phyloP scores from a whole-genome alignment of 2,888 invertebrate genomes.

The Leptopilina syphax region DNA sequence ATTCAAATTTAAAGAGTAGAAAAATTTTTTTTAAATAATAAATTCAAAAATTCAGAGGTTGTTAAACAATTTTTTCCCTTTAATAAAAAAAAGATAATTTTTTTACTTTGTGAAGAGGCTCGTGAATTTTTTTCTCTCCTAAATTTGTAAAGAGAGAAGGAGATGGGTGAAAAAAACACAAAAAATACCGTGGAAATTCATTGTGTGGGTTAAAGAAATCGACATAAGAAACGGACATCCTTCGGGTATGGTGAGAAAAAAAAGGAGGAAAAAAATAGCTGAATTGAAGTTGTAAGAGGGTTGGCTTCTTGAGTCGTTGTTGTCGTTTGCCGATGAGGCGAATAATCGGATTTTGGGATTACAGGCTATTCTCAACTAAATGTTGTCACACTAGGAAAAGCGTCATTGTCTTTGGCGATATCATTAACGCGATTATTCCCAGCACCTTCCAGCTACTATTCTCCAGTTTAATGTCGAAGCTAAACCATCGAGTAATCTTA shows the following conservation, averaged over 20 bases:
- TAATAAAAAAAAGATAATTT: too few relatives aligned
- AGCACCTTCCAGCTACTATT: conserved; percentile 16
- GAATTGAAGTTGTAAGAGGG: conserved; percentile 40
- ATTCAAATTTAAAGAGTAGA: too few relatives aligned
- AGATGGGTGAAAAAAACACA: not conserved
- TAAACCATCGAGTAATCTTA: conserved; percentile 29
- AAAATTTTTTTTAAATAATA: too few relatives aligned
- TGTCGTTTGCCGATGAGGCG: conserved; percentile 69
- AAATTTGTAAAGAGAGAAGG: not conserved
- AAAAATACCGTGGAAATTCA: not conserved
- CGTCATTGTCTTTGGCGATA: conserved; percentile 29
- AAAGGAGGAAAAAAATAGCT: conserved; percentile 19
- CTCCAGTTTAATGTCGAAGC: not conserved
- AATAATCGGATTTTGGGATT: conserved; percentile 75
- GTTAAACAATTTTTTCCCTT: too few relatives aligned
- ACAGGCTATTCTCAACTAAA: conserved; percentile 66
- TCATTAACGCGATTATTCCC: conserved; percentile 35
- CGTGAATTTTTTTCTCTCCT: too few relatives aligned
- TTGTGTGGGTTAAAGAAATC: conserved; percentile 26
- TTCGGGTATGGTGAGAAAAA: conserved; percentile 38
- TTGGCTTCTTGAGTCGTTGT: conserved; percentile 54
- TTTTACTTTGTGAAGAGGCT: too few relatives aligned
- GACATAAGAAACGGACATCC: conserved; percentile 48
- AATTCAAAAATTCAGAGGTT: too few relatives aligned
- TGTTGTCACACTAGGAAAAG: conserved; percentile 58